Conservation (phyloP, 2,888 invertebrate genomes). For the Leptinotarsa rubiginosa region DNA sequence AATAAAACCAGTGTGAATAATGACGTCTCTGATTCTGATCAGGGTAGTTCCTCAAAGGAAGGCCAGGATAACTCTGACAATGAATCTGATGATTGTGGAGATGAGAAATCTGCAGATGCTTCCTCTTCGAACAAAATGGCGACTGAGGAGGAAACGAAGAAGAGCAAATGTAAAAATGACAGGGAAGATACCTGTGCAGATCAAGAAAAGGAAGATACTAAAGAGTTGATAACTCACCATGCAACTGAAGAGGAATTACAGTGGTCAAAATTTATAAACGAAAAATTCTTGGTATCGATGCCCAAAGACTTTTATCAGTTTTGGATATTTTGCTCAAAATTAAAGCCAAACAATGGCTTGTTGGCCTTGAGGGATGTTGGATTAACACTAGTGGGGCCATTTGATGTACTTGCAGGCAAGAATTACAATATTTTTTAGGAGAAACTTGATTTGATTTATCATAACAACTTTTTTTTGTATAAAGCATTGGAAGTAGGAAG, state of each 20-base stretch:
- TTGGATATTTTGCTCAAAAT: slow-evolving; percentile 78
- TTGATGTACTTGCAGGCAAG: slow-evolving; percentile 78
- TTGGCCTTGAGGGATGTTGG: slow-evolving; percentile 76
- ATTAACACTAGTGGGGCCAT: slow-evolving; percentile 86
- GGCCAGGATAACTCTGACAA: slow-evolving; percentile 23
- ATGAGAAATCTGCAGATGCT: too few relatives aligned
- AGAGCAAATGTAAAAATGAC: background rate
- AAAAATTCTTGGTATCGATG: slow-evolving; percentile 86
- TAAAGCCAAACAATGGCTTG: slow-evolving; percentile 71
- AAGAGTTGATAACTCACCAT: too few relatives aligned
- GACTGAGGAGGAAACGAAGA: background rate
- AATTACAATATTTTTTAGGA: slow-evolving; percentile 58
- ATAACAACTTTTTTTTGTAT: too few relatives aligned
- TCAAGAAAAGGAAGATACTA: too few relatives aligned
- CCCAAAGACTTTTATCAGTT: slow-evolving; percentile 90
- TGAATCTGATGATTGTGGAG: slow-evolving; percentile 22
- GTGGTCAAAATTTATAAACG: slow-evolving; percentile 69
- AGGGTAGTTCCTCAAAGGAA: slow-evolving; percentile 29
- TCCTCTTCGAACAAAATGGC: too few relatives aligned
- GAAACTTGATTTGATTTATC: slow-evolving; percentile 19
- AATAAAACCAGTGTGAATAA: slow-evolving; percentile 34
- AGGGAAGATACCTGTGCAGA: background rate
- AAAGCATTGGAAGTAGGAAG: too few relatives aligned
- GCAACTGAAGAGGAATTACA: slow-evolving; percentile 20
- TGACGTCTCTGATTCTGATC: slow-evolving; percentile 50